Evolutionary conservation across 2,797 vertebrate genomes (phyloP).

Genomic region (Oreochromis mossambicus): DNA sequence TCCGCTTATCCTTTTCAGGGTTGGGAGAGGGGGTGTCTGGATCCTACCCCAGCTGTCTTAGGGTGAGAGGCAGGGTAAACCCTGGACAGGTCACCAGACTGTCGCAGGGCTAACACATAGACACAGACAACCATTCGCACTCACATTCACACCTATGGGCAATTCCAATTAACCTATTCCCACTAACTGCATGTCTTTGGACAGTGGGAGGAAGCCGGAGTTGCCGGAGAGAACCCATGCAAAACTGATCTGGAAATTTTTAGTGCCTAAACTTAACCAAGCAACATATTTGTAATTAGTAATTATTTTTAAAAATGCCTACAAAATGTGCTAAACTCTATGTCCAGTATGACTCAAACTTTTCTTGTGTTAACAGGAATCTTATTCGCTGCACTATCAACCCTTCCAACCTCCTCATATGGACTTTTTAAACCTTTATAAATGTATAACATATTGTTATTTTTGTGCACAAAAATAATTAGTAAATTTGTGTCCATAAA

Average conservation of each 20-base stretch:
- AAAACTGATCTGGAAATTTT: not conserved
- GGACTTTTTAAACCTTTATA: not conserved
- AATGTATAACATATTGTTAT: not conserved
- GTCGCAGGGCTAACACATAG: not conserved
- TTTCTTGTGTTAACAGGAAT: not conserved
- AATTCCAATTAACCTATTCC: not conserved
- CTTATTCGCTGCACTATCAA: fast-evolving
- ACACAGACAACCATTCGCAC: no score
- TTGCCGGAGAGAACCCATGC: not conserved
- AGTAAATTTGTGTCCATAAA: not conserved
- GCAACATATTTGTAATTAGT: not conserved
- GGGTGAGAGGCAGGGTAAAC: not conserved
- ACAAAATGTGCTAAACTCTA: not conserved
- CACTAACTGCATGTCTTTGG: not conserved
- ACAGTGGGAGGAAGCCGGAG: not conserved
- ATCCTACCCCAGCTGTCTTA: not conserved
- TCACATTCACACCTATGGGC: no score
- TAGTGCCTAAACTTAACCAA: not conserved
- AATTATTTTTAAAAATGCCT: not conserved
- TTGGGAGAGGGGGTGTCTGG: not conserved
- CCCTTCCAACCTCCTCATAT: not conserved
- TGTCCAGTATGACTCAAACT: not conserved
- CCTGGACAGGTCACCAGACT: not conserved
- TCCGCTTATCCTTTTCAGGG: not conserved
- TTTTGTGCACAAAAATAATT: not conserved